Conservation (phyloP, 1,140 invertebrate species). For the Hormaphis cornu region DNA sequence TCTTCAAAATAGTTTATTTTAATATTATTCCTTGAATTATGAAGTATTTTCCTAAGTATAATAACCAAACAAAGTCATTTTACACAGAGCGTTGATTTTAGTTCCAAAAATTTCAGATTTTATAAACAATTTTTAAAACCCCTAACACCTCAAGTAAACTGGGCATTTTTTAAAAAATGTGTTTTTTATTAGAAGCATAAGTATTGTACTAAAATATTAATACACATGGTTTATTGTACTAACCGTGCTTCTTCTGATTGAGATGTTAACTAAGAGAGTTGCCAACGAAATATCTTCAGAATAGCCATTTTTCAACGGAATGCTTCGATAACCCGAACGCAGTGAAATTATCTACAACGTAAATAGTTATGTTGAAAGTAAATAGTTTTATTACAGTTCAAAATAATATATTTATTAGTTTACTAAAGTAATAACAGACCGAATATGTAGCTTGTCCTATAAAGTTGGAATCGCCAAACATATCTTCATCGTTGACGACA, state of each 20-base stretch:
- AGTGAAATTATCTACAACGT: slow-evolving; percentile 57
- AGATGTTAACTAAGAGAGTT: slow-evolving; percentile 76
- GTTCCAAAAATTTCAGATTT: too few species aligned
- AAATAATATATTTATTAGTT: slow-evolving; percentile 1
- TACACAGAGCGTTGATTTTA: too few species aligned
- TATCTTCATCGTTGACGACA: slow-evolving; percentile 91
- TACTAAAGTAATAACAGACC: slow-evolving; percentile 43
- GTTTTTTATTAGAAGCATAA: too few species aligned
- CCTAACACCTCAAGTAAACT: too few species aligned
- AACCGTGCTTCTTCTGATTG: slow-evolving; percentile 41
- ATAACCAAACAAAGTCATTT: too few species aligned
- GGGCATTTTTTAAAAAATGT: too few species aligned
- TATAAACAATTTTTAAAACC: too few species aligned
- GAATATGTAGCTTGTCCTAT: slow-evolving; percentile 94
- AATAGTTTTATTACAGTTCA: not conserved
- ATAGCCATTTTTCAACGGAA: slow-evolving; percentile 80
- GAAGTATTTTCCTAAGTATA: too few species aligned
- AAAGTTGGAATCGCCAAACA: slow-evolving; percentile 95
- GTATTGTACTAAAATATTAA: too few species aligned
- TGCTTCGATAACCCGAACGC: slow-evolving; percentile 77
- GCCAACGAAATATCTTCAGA: slow-evolving; percentile 90
- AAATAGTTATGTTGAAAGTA: slow-evolving; percentile 33
- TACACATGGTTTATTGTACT: not conserved
- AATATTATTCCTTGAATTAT: too few species aligned
- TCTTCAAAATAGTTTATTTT: too few species aligned